Evolutionary conservation across 2,888 invertebrate species (phyloP).

Genomic region (Drosophila sordidapex): DNA sequence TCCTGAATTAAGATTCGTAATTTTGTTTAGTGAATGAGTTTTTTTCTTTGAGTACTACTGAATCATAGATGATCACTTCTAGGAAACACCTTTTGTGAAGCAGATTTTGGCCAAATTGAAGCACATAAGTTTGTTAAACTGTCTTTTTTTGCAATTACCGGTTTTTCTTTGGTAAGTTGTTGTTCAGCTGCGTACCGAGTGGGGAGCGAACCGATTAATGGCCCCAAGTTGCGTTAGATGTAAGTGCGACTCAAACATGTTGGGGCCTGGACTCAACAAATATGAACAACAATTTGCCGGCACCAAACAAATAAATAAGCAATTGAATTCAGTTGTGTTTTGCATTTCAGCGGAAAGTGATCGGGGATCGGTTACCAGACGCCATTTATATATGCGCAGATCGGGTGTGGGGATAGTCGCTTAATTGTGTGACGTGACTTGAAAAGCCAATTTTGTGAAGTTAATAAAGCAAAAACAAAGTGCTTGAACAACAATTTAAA

Average conservation of each 20-base stretch:
- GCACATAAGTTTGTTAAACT: not conserved
- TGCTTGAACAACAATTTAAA: slow-evolving; percentile 16
- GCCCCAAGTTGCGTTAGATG: slow-evolving; percentile 11
- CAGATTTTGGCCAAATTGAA: not conserved
- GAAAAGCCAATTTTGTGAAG: slow-evolving; percentile 40
- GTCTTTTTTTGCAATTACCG: not conserved
- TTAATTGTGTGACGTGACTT: slow-evolving; percentile 27
- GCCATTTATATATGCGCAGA: not conserved
- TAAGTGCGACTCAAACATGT: slow-evolving; percentile 55
- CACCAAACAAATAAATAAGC: slow-evolving; percentile 16
- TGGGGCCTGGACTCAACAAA: slow-evolving; percentile 28
- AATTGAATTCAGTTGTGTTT: slow-evolving; percentile 53
- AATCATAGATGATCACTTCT: not conserved
- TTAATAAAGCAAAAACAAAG: slow-evolving; percentile 1
- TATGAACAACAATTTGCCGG: slow-evolving; percentile 29
- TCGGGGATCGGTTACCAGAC: slow-evolving; percentile 15
- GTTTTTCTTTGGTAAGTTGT: not conserved
- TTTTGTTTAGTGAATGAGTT: not conserved
- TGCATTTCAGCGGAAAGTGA: slow-evolving; percentile 40
- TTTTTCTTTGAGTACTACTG: not conserved
- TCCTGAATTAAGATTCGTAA: not conserved
- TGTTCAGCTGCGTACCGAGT: not conserved
- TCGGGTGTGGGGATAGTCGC: slow-evolving; percentile 4
- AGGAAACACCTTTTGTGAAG: not conserved
- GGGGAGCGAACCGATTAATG: slow-evolving; percentile 5